A percentile compares a stretch with the other conserved stretches of the same genome.
Evolutionary conservation across 2,888 invertebrate genomes (phyloP).

Genomic region (Morpho helenor): DNA sequence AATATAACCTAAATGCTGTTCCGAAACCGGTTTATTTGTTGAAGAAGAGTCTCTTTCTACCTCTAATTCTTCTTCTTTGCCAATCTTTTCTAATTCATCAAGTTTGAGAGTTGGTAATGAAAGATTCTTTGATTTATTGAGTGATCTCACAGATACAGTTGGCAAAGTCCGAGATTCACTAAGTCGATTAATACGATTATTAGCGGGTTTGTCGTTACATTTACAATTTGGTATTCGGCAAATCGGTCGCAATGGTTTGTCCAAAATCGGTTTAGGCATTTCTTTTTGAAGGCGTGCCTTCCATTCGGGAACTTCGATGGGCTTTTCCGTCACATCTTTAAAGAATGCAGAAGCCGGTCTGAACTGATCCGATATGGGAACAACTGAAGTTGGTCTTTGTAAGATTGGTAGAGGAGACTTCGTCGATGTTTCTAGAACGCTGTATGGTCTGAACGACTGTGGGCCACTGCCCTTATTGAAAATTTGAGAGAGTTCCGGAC

Average conservation of each 20-base stretch:
- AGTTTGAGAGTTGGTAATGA: conserved; percentile 69
- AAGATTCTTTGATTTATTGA: conserved; percentile 59
- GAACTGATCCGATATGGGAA: conserved; percentile 68
- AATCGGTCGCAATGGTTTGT: conserved; percentile 55
- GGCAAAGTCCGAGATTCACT: conserved; percentile 61
- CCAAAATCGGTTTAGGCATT: conserved; percentile 48
- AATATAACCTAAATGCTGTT: conserved; percentile 79
- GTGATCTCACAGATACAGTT: conserved; percentile 50
- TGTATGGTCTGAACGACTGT: conserved; percentile 62
- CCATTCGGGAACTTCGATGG: conserved; percentile 63
- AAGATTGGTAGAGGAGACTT: conserved; percentile 50
- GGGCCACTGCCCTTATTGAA: conserved; percentile 48
- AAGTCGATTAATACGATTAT: conserved; percentile 42
- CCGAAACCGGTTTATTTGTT: conserved; percentile 66
- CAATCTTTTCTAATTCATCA: conserved; percentile 59
- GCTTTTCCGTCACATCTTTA: conserved; percentile 44
- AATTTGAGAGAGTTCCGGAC: conserved; percentile 49
- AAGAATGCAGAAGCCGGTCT: conserved; percentile 65
- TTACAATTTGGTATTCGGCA: conserved; percentile 71
- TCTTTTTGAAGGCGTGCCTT: conserved; percentile 62
- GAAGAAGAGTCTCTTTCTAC: conserved; percentile 54
- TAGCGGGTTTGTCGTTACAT: conserved; percentile 48
- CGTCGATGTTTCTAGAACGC: conserved; percentile 60
- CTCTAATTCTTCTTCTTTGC: conserved; percentile 45
- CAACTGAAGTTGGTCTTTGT: conserved; percentile 65